Conservation (phyloP, 2,888 invertebrate genomes). For the Drosophila gaucha region DNA sequence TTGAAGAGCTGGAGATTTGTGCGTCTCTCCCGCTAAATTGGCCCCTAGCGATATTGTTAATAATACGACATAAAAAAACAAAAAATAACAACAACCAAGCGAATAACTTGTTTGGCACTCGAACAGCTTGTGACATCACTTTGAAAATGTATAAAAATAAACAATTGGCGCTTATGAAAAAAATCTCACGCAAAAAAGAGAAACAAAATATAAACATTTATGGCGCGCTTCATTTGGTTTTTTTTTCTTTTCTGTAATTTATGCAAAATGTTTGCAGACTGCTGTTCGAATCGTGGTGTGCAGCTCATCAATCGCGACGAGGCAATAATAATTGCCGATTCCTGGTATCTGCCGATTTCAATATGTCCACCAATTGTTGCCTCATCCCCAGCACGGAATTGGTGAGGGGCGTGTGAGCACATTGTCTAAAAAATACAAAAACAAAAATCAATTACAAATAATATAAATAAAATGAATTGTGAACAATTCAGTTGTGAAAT, state of each 20-base stretch:
- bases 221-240: slow-evolving; percentile 2
- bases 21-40: slow-evolving; percentile 9
- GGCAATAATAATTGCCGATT: slow-evolving; percentile 41
- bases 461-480: slow-evolving; percentile 52
- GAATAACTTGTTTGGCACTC: slow-evolving; percentile 61
- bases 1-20: slow-evolving; percentile 21
- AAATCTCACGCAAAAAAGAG: not conserved
- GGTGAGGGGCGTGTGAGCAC: slow-evolving; percentile 11
- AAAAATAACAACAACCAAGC: slow-evolving; percentile 14
- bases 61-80: slow-evolving; percentile 32
- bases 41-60: slow-evolving; percentile 45
- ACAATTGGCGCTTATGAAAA: slow-evolving; percentile 52
- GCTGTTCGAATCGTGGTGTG: slow-evolving; percentile 23
- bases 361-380: slow-evolving; percentile 32
- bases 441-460: slow-evolving; percentile 55
- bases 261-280: slow-evolving; percentile 33
- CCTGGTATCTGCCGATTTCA: slow-evolving; percentile 20
- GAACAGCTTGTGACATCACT: slow-evolving; percentile 70
- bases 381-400: slow-evolving; percentile 34
- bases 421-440: slow-evolving; percentile 7
- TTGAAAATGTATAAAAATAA: slow-evolving; percentile 75
- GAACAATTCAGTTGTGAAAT: slow-evolving; percentile 48
- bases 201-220: slow-evolving; percentile 29
- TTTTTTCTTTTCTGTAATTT: slow-evolving; percentile 20
- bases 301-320: slow-evolving; percentile 55